phyloP scores from a whole-genome alignment of 2,888 invertebrate species.

The Drosophila phalerata region DNA sequence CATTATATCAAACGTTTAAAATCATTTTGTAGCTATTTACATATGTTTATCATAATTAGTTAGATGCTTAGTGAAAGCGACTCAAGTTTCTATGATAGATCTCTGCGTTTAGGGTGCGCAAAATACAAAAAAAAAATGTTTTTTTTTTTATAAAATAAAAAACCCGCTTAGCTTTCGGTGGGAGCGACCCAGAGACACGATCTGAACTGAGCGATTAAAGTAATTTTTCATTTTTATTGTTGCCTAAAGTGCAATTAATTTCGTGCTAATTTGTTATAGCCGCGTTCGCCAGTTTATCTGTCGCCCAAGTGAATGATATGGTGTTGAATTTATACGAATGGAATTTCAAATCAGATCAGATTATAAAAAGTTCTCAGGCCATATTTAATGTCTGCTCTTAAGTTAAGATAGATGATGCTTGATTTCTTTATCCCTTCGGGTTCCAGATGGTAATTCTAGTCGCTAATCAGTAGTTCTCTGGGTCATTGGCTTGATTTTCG shows the following conservation, averaged over 20 bases:
- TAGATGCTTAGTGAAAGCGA: slow-evolving; percentile 62
- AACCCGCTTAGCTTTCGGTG: slow-evolving; percentile 35
- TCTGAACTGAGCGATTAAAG: slow-evolving; percentile 52
- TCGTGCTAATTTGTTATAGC: slow-evolving; percentile 68
- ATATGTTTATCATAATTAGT: slow-evolving; percentile 67
- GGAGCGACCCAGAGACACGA: slow-evolving; percentile 56
- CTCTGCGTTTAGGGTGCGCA: slow-evolving; percentile 14
- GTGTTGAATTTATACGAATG: slow-evolving; percentile 16
- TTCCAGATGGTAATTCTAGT: slow-evolving; percentile 14
- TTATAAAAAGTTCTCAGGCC: slow-evolving; percentile 53
- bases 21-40: slow-evolving; percentile 44
- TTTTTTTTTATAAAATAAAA: slow-evolving; percentile 6
- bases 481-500: slow-evolving; percentile 66
- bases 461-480: slow-evolving; percentile 67
- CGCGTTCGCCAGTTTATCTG: slow-evolving; percentile 15
- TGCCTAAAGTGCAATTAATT: slow-evolving; percentile 74
- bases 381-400: slow-evolving; percentile 12
- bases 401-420: slow-evolving; percentile 14
- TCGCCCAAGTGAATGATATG: slow-evolving; percentile 17
- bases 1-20: slow-evolving; percentile 27
- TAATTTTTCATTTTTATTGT: slow-evolving; percentile 74
- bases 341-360: slow-evolving; percentile 28
- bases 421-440: slow-evolving; percentile 12
- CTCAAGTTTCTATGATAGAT: slow-evolving; percentile 40
- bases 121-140: slow-evolving; percentile 4